Base-by-base conservation (phyloP, 2,888 invertebrate genomes). In the Xestia ashworthii region DNA sequence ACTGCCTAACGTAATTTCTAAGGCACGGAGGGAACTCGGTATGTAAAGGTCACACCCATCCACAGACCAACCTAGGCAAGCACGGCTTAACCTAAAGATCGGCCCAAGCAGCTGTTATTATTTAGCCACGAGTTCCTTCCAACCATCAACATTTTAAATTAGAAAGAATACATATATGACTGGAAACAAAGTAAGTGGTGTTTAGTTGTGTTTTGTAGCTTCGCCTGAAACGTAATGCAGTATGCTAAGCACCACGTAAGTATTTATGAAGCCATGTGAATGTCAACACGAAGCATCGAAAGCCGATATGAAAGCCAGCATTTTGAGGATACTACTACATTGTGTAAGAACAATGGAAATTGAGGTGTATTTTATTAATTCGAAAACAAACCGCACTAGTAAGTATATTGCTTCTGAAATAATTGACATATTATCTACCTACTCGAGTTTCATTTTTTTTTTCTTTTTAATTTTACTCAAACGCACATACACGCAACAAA, bases 221-320 rank as follows among this genome's bases (percentile, higher is more conserved):
- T 19, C 8, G 1, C 6, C 11, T 53, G 25, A 58, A 48, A 60
- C 58, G 9, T 66, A 48, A 16, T 16, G 19, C n/a, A 14, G 46
- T 62, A 74, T 46, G 25, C 66, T 32, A 25, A 65, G 65, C 41
- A 48, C 6, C 44, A 66, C 25, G 62, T 62, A 62, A 38, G 46
- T 72, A 62, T 25, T 41, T 14, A 38, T 9, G 81, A 81, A 81
- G 78, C 72, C 81, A n/a, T 68, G n/a, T 32, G 9, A 81, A 41
- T 55, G 66, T 48, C 48, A 48, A 67, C 72, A 50, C 41, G n/a
- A 72, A 65, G 41, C 68, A 53, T 12, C 8, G 65, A 76, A 70
- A 80, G 16, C n/a, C 60, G 48, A 55, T 62, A 58, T n/a, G 32
- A 58, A 9, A 67, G 32, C 5, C 3, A 60, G 5, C 22, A 55